Base-by-base conservation (phyloP, 2,113 vertebrate species). In the Microcebus griseorufus region DNA sequence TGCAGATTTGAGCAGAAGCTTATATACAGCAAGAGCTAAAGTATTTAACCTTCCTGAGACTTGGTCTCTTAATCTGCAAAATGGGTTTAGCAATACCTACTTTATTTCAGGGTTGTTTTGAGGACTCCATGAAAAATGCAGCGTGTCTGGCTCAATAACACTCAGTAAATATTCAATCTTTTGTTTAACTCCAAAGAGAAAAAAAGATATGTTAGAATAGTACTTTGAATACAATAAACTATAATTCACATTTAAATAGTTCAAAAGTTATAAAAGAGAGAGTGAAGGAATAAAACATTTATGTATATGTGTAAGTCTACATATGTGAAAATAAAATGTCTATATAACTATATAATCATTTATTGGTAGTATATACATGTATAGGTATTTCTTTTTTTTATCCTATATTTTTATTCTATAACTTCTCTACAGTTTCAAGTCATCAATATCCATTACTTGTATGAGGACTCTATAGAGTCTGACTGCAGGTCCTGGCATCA, bases 1-100 rank as follows among this genome's bases (percentile, higher is more conserved):
- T 84, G 20, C 39, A 82, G 75, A 53, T 73, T 53, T 87, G 62
- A 96, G 55, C 67, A 92, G 84, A 97, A 48, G 42, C 13, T 73
- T 95, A 76, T 2, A 69, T 1, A 80, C 4, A 25, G 48, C 34
- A 81, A 81, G 25, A 53, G 45, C 37, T 45, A 72, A 67, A 27
- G 76, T 62, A 82, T n/a, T 22, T 92, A 83, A 73, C 18, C 11
- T 62, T 75, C 69, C 78, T 53, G 51, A 89, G 27, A 60, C 10
- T 73, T 9, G n/a, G 32, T 82, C n/a, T 96, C 65, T 75, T 72
- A 58, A 69, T 81, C 34, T 92, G 42, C 20, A 89, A 92, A 94
- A 62, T 29, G 17, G 65, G 17, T 53, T 94, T 79, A 51, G 82
- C 2, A 25, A 88, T 55, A 60, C 16, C 55, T 70, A 88, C 16